A percentile compares a stretch with the other conserved stretches of the same genome.
Evolutionary conservation across 1,140 invertebrate genomes (phyloP).

Genomic region (Hylaeus anthracinus): DNA sequence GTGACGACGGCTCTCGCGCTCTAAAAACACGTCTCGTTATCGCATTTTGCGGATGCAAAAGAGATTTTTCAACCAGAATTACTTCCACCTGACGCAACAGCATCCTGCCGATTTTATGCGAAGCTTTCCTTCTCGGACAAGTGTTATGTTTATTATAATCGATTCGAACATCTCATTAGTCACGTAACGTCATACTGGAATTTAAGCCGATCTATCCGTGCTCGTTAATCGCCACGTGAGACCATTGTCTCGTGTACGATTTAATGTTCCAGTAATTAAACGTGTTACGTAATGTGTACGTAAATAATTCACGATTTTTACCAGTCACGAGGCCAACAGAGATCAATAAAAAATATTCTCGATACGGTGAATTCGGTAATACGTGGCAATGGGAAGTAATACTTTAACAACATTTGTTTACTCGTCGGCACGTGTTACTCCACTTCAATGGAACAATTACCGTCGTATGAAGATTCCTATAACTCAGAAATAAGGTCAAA

Average conservation of each 20-base stretch:
- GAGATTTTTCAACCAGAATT: not conserved
- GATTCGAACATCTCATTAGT: not conserved
- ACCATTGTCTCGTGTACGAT: not conserved
- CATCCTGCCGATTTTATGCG: too few relatives aligned
- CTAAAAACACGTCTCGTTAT: slow-evolving; percentile 4
- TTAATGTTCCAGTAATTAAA: slow-evolving; percentile 3
- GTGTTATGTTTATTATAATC: too few relatives aligned
- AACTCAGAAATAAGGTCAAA: not conserved
- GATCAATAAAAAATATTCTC: slow-evolving; percentile 16
- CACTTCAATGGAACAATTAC: not conserved
- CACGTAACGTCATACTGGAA: not conserved
- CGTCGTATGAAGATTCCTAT: not conserved
- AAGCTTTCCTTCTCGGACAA: not conserved
- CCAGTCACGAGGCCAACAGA: too few relatives aligned
- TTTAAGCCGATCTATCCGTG: not conserved
- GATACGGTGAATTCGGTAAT: not conserved
- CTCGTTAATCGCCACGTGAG: not conserved
- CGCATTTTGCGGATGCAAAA: not conserved
- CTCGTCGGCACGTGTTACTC: too few relatives aligned
- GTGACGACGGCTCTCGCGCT: not conserved
- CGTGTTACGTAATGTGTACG: not conserved
- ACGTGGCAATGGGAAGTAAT: not conserved
- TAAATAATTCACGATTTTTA: not conserved
- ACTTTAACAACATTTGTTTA: too few relatives aligned
- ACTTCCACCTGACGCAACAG: not conserved